Conservation (phyloP, 2,797 vertebrate genomes). For the Enteromius viviparus region DNA sequence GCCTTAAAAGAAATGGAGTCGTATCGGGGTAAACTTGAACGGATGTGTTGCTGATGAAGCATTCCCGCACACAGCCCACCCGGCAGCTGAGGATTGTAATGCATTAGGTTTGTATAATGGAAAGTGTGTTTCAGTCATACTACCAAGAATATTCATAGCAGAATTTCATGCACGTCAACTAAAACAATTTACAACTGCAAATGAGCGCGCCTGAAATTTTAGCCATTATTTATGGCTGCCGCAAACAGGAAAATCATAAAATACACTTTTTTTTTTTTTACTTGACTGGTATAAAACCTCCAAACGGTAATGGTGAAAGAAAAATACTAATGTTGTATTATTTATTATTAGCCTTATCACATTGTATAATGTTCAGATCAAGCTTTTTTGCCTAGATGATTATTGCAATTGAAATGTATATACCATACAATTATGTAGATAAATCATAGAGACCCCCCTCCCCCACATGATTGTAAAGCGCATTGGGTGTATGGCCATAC, state of each 20-base stretch:
- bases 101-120: slow-evolving; percentile 50
- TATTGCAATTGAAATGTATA: too few species aligned
- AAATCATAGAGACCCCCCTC: neutral
- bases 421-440: neutral
- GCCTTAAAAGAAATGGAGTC: slow-evolving; percentile 34
- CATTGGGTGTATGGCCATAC: too few species aligned
- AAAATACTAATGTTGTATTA: neutral
- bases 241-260: slow-evolving; percentile 11
- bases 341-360: neutral
- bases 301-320: neutral
- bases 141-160: slow-evolving; percentile 42
- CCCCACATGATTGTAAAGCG: too few species aligned
- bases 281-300: slow-evolving; percentile 23
- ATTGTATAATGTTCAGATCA: neutral
- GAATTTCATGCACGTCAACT: slow-evolving; percentile 51
- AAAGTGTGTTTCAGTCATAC: slow-evolving; percentile 41
- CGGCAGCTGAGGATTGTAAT: slow-evolving; percentile 41
- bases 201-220: slow-evolving; percentile 26
- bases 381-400: neutral
- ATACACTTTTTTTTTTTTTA: slow-evolving; percentile 28
- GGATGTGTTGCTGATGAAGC: slow-evolving; percentile 54
- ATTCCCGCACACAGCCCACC: slow-evolving; percentile 18
- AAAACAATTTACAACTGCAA: slow-evolving; percentile 44
- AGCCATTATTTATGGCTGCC: slow-evolving; percentile 12
- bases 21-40: slow-evolving; percentile 47